phyloP scores from a whole-genome alignment of 2,797 vertebrate genomes.

The Florisuga fusca region DNA sequence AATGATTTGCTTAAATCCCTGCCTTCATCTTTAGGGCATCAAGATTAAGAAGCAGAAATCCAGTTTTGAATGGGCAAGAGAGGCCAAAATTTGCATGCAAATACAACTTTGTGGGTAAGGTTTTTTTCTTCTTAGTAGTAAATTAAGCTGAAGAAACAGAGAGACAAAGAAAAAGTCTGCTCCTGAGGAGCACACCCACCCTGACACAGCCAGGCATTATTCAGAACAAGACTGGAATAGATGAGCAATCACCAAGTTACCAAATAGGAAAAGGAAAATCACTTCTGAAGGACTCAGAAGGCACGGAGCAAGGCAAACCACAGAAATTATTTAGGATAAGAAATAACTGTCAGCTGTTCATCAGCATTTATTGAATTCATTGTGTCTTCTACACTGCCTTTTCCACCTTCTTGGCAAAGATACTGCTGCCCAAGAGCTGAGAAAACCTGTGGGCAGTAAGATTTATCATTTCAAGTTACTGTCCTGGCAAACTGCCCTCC shows the following conservation, averaged over 20 bases:
- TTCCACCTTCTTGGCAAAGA: background rate
- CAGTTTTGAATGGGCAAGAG: background rate
- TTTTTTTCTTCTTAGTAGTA: background rate
- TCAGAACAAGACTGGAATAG: background rate
- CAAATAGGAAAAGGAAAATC: background rate
- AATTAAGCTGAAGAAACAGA: background rate
- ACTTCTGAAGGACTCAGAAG: background rate
- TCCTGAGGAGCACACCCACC: background rate
- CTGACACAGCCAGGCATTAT: background rate
- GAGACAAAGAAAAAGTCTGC: background rate
- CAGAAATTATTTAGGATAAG: background rate
- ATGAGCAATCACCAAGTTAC: background rate
- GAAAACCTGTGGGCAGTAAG: background rate
- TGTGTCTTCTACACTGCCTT: background rate
- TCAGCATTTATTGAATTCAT: background rate
- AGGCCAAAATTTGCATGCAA: background rate
- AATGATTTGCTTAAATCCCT: background rate
- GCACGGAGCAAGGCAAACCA: background rate
- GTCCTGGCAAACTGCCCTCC: background rate
- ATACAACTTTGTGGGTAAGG: too few species aligned
- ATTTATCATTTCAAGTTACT: background rate
- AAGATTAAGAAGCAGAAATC: background rate
- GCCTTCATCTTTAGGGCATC: background rate
- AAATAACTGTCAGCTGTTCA: background rate
- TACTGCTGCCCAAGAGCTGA: background rate